Evolutionary conservation across 37 sponge, comb jelly and placozoan species (phyloP), one percentile per base, ranked within the genome.

Genomic region (Haliclona indistincta): DNA sequence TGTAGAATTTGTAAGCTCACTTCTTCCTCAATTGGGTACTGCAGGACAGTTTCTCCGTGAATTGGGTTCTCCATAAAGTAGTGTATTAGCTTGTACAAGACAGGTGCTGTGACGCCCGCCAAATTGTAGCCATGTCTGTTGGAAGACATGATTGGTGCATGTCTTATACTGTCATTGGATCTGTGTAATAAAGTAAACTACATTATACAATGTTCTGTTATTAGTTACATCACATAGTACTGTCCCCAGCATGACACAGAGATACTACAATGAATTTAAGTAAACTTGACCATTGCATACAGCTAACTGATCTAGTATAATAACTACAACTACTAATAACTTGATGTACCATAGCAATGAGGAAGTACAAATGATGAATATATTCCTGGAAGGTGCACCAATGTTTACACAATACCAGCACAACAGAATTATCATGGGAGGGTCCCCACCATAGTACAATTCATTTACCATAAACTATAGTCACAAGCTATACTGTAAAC

Each of bases 21-120:
- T 23, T 77, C 87, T 82, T 37, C 92, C 28, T 61, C 65, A 30
- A 91, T 66, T 19, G 92, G 87, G 33, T 86, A 74, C 58, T 78
- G 77, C 40, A 91, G 63, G 0, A 82, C 79, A 7, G 88, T 86
- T 33, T 60, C 63, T 17, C 49, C 87, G 19, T 82, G 64, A 33
- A 91, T 91, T 22, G 92, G 92, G 54, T 91, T 91, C 64, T 91
- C 92, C 87, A 86, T 91, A 43, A 81, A 91, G 64, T 91, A 91
- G 56, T 91, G 78, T 11, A 91, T 77, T 0, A 91, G 54, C 26
- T 91, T 91, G 63, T 91, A 86, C 1, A 91, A 70, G 0, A 86
- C 87, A 11, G 79, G 87, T 22, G 87, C 78, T 0, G 73, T 58
- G 26, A 91, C 63, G 13, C 66, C 44, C 53, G 86, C 81, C 29